A percentile compares a stretch with the other conserved stretches of the same genome.
These are phyloP conservation scores for Taphrorychus bicolor DNA, from an alignment of 2,888 invertebrate genomes.

Conservation along the genomic window DNA sequence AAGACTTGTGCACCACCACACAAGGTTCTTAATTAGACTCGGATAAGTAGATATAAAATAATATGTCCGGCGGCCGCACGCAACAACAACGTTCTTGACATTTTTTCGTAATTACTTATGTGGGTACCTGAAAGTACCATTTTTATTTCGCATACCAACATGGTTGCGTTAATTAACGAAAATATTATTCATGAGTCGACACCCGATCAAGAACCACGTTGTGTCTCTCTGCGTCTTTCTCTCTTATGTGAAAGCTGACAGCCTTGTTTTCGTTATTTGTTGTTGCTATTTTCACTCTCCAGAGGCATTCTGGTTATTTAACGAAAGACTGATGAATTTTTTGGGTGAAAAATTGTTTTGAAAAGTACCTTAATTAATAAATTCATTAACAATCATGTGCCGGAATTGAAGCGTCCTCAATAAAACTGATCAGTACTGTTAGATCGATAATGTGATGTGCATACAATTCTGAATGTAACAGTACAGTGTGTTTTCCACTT, in stretches of 20 bases:
- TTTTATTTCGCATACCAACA: background rate
- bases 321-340: too few relatives aligned
- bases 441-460: too few relatives aligned
- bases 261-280: slow-evolving; percentile 1
- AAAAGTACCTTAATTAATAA: too few relatives aligned
- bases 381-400: too few relatives aligned
- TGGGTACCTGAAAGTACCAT: slow-evolving; percentile 8
- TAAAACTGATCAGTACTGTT: too few relatives aligned
- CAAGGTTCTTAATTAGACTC: slow-evolving; percentile 5
- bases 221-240: background rate
- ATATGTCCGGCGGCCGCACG: background rate
- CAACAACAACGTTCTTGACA: slow-evolving; percentile 7
- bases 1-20: slow-evolving; percentile 3
- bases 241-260: background rate
- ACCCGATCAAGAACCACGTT: background rate
- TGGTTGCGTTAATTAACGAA: slow-evolving; percentile 6
- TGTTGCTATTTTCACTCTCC: slow-evolving; percentile 6
- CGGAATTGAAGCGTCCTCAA: too few relatives aligned
- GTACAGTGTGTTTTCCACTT: too few relatives aligned
- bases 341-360: too few relatives aligned
- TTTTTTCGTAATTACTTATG: slow-evolving; percentile 12
- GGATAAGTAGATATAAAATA: background rate
- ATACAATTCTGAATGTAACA: too few relatives aligned
- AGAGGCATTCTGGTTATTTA: background rate
- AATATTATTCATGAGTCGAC: slow-evolving; percentile 1